These are phyloP conservation scores for Adela reaumurella DNA, from an alignment of 2,888 invertebrate species.

Conservation along the genomic window DNA sequence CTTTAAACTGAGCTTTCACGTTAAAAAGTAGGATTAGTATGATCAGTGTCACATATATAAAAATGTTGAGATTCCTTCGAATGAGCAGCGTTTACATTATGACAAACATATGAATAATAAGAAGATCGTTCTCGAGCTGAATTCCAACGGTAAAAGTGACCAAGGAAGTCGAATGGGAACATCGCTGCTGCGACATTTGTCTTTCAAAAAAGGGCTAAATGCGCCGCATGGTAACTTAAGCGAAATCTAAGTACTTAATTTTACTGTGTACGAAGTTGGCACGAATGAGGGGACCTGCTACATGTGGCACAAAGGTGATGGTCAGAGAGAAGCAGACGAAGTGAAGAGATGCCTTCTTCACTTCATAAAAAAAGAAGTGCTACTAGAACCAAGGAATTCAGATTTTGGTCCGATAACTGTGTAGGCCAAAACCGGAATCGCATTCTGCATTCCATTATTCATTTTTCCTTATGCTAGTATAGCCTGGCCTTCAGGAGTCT, in stretches of 20 bases:
- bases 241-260: slow-evolving; percentile 1
- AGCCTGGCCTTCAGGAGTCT: too few species aligned
- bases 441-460: slow-evolving; percentile 14
- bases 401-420: slow-evolving; percentile 18
- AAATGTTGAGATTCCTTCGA: slow-evolving; percentile 1
- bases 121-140: background rate
- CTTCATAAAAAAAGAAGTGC: slow-evolving; percentile 2
- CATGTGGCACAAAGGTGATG: slow-evolving; percentile 11
- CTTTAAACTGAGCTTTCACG: slow-evolving; percentile 1
- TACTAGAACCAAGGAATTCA: slow-evolving; percentile 12
- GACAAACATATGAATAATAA: background rate
- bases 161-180: slow-evolving; percentile 1
- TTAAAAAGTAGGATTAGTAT: slow-evolving; percentile 1
- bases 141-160: slow-evolving; percentile 1
- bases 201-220: slow-evolving; percentile 1
- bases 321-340: slow-evolving; percentile 8
- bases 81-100: background rate
- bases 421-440: slow-evolving; percentile 17
- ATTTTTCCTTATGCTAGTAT: too few species aligned
- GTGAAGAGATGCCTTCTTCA: slow-evolving; percentile 8
- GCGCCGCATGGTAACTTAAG: slow-evolving; percentile 2
- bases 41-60: slow-evolving; percentile 2
- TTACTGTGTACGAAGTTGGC: slow-evolving; percentile 1
- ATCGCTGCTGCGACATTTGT: slow-evolving; percentile 1
- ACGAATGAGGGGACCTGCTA: slow-evolving; percentile 6